phyloP scores from a whole-genome alignment of 37 sponge, comb jelly and placozoan genomes.

The Aplysina aerophoba region DNA sequence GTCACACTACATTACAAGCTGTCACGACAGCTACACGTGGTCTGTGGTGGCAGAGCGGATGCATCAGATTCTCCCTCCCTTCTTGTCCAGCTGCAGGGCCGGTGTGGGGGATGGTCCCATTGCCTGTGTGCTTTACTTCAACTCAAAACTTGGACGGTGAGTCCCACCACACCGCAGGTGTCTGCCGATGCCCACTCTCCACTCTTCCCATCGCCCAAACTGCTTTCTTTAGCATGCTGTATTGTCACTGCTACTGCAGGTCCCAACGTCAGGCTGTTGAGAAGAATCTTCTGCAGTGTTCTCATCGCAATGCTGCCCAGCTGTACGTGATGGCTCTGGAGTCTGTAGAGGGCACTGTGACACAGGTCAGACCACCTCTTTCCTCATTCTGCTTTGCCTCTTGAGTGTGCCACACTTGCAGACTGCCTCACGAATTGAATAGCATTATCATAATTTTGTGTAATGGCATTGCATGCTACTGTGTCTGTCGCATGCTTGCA shows the following conservation, averaged over 20 bases:
- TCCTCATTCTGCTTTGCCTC: too few relatives aligned
- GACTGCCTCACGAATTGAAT: too few relatives aligned
- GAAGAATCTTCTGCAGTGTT: conserved; percentile 2
- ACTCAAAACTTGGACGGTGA: conserved; percentile 11
- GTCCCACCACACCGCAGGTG: not conserved
- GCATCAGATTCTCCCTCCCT: not conserved
- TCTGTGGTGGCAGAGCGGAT: too few relatives aligned
- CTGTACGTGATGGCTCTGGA: not conserved
- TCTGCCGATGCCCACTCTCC: not conserved
- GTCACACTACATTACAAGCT: too few relatives aligned
- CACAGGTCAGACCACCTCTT: not conserved
- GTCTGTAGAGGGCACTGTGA: not conserved
- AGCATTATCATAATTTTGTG: too few relatives aligned
- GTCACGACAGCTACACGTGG: too few relatives aligned
- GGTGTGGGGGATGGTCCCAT: conserved; percentile 23
- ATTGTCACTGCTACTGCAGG: not conserved
- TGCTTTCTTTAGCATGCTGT: not conserved
- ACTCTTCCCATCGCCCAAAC: not conserved
- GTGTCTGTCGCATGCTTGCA: too few relatives aligned
- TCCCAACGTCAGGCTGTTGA: not conserved
- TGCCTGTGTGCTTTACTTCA: conserved; percentile 19
- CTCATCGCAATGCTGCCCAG: not conserved
- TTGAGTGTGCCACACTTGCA: too few relatives aligned
- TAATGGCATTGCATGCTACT: too few relatives aligned
- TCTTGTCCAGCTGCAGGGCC: not conserved